Conservation (phyloP, 2,888 invertebrate species). For the Pseudococcus viburni region DNA sequence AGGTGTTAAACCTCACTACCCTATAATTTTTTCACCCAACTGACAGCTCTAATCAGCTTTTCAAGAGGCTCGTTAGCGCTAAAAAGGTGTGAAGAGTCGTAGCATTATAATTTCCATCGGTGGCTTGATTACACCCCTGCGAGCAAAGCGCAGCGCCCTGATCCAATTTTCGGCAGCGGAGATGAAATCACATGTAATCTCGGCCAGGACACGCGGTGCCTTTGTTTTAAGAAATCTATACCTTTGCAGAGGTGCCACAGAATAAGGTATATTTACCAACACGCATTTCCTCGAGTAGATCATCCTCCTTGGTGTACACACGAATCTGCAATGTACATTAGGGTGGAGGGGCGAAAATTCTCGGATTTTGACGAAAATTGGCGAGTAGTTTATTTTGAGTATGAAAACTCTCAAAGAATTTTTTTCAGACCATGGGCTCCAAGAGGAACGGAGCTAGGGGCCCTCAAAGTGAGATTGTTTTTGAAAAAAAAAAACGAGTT, state of each 20-base stretch:
- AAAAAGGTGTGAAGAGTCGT: slow-evolving; percentile 34
- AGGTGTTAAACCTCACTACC: slow-evolving; percentile 46
- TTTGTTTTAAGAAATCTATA: slow-evolving; percentile 21
- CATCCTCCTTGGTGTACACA: neutral
- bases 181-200: slow-evolving; percentile 1
- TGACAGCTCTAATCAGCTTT: slow-evolving; percentile 46
- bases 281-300: neutral
- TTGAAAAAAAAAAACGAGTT: no score
- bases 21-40: slow-evolving; percentile 28
- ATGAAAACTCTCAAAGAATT: no score
- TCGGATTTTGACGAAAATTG: no score
- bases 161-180: neutral
- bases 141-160: neutral
- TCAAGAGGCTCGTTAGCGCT: slow-evolving; percentile 54
- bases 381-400: no score
- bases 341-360: no score
- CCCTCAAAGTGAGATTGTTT: no score
- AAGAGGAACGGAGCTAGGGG: no score
- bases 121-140: neutral
- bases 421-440: no score
- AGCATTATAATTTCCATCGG: neutral
- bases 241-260: neutral
- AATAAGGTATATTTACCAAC: neutral
- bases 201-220: neutral
- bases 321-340: no score